Base-by-base conservation (phyloP, 2,113 vertebrate genomes). In the Pangasianodon hypophthalmus region DNA sequence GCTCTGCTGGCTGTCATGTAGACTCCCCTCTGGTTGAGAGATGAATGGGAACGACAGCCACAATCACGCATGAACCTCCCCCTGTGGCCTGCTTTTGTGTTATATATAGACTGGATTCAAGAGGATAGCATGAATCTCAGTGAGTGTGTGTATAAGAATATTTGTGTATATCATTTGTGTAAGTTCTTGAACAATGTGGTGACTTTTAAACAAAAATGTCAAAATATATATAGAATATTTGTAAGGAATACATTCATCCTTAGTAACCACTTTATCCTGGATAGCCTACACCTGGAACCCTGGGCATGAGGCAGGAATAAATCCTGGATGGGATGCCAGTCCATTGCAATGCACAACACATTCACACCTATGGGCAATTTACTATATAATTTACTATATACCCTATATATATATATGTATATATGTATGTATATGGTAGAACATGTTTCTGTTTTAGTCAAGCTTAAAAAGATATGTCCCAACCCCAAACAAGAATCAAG, bases 1-100 rank as follows among this genome's bases (percentile, higher is more conserved):
- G 81, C 56, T 91, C 88, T 91, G 91, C 92, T 92, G 71, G 87
- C 87, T 92, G 90, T 93, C 91, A 91, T 87, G 91, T 89, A 84
- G 73, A 87, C 67, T 82, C 79, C 62, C 50, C 86, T 88, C 84
- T 50, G 80, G 88, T 84, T 84, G 80, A 44, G 64, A 90, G 86
- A 91, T 90, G 86, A 92, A 89, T 86, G 32, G 73, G 60, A 88
- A 84, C 81, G 91, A 92, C 85, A 86, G 88, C 32, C 48, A 85
- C 84, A 85, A 87, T 92, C 92, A 90, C 62, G 75, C 75, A 91
- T 90, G 83, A 90, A 83, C 88, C 50, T 54, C 52, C 44, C 85
- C 89, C 79, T 41, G 62, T 81, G 82, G 85, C 19, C 46, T 44
- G 54, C 24, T 85, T 84, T 88, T 89, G 86, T 92, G 56, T 88